Percentiles rank a stretch among this genome's conserved stretches.
phyloP scores from a whole-genome alignment of 1,140 invertebrate species.

The Leptestheria dahalacensis region DNA sequence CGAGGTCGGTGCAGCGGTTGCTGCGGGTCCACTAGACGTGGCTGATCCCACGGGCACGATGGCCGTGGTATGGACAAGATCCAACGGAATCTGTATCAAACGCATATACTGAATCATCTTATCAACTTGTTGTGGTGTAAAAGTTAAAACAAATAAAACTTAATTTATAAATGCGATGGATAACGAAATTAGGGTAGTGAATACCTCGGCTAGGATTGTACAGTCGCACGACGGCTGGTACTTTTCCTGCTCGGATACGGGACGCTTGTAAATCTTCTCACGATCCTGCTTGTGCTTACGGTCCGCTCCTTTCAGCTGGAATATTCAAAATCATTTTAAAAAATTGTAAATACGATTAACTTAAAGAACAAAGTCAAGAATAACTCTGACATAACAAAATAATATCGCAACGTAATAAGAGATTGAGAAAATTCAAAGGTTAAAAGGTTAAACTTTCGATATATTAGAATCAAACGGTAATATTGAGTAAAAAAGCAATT shows the following conservation, averaged over 20 bases:
- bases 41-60: conserved; percentile 5
- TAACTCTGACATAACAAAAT: neutral
- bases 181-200: conserved; percentile 18
- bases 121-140: neutral
- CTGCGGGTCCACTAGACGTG: conserved; percentile 2
- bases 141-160: neutral
- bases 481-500: conserved; percentile 15
- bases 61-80: conserved; percentile 11
- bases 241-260: conserved; percentile 74
- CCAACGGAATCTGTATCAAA: conserved; percentile 3
- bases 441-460: neutral
- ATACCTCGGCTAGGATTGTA: conserved; percentile 76
- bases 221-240: conserved; percentile 91
- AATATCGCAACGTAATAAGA: neutral
- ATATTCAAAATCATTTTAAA: conserved; percentile 29
- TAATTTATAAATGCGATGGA: neutral
- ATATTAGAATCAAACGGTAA: conserved; percentile 29
- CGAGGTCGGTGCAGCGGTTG: conserved; percentile 6
- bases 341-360: neutral
- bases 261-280: conserved; percentile 80
- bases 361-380: neutral
- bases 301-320: conserved; percentile 88
- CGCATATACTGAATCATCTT: too few species aligned
- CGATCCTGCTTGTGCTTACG: conserved; percentile 93
- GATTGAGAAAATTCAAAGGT: neutral